A percentile compares a stretch with the other conserved stretches of the same genome.
phyloP scores from a whole-genome alignment of 2,888 invertebrate species.

The Leptinotarsa peninsularis region DNA sequence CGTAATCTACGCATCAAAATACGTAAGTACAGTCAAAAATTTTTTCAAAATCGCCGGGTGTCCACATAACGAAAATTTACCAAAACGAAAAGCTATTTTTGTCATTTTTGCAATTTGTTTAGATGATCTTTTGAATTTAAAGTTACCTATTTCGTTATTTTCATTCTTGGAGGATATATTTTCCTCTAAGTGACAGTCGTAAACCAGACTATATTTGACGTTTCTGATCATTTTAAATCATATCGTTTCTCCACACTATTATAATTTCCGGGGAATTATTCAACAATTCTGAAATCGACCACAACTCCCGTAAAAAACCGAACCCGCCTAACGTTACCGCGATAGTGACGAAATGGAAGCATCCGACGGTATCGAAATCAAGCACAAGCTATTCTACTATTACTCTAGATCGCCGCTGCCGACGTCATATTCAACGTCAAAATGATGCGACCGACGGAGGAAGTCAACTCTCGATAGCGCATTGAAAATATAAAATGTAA shows the following conservation, averaged over 20 bases:
- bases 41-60: too few species aligned
- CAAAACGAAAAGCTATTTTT: too few species aligned
- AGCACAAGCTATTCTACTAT: background rate
- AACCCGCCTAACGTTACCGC: background rate
- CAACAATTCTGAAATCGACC: background rate
- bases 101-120: too few species aligned
- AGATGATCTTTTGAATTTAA: too few species aligned
- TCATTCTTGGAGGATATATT: too few species aligned
- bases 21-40: too few species aligned
- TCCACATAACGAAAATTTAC: too few species aligned
- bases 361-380: background rate
- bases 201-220: too few species aligned
- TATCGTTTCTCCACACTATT: too few species aligned
- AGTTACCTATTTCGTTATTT: too few species aligned
- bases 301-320: background rate
- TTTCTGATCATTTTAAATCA: background rate
- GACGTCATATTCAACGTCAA: slow-evolving; percentile 13
- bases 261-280: background rate
- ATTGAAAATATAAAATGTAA: slow-evolving; percentile 32
- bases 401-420: slow-evolving; percentile 3
- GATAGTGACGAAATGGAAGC: slow-evolving; percentile 6
- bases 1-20: too few species aligned
- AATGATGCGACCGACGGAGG: slow-evolving; percentile 12
- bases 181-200: too few species aligned
- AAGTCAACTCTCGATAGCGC: slow-evolving; percentile 15